Conservation (phyloP, 1,140 invertebrate species). For the Thrips palmi region DNA sequence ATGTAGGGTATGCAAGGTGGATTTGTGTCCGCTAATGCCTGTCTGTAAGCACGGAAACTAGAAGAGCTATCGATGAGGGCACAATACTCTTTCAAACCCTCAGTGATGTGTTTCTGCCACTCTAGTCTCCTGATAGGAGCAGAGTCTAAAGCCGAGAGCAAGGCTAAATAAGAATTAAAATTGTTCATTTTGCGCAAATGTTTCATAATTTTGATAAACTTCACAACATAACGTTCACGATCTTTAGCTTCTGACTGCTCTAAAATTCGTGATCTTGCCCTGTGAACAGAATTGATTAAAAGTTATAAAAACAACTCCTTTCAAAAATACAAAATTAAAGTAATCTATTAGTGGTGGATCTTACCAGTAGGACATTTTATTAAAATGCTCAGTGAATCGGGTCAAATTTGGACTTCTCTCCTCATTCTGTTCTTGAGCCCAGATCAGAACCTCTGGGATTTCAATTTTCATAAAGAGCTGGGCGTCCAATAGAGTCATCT, state of each 20-base stretch:
- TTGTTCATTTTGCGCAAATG: conserved; percentile 92
- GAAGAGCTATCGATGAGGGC: conserved; percentile 89
- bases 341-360: conserved; percentile 9
- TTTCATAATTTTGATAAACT: conserved; percentile 99
- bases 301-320: neutral
- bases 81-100: conserved; percentile 85
- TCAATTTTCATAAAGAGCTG: conserved; percentile 93
- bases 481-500: conserved; percentile 94
- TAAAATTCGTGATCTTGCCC: conserved; percentile 60
- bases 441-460: conserved; percentile 89
- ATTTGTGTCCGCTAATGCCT: conserved; percentile 80
- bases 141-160: conserved; percentile 91
- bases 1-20: conserved; percentile 98
- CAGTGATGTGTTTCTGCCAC: conserved; percentile 84
- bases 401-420: conserved; percentile 92
- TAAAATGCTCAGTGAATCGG: conserved; percentile 96
- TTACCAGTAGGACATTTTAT: conserved; percentile 97
- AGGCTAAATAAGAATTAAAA: conserved; percentile 94
- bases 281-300: conserved; percentile 19
- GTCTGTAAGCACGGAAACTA: conserved; percentile 87
- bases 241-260: conserved; percentile 73
- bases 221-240: conserved; percentile 87
- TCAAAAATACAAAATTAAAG: neutral
- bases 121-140: conserved; percentile 86
- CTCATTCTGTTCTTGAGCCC: conserved; percentile 94